Evolutionary conservation across 1,140 invertebrate genomes (phyloP), one percentile per base, ranked within the genome.

Genomic region (Achatina immaculata): DNA sequence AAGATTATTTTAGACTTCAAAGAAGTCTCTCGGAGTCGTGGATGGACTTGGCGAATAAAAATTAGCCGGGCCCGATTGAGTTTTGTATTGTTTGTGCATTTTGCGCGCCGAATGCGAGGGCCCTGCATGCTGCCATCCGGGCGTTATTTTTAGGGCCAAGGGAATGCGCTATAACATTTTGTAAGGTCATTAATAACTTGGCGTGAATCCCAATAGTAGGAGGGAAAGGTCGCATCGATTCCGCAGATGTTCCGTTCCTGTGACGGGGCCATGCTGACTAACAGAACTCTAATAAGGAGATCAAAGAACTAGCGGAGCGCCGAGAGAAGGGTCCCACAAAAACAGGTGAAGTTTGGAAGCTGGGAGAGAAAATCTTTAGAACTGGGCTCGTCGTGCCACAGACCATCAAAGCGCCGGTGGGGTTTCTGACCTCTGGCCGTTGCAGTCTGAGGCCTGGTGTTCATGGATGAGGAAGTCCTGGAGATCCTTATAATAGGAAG

Each of bases 1-100:
- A 62, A 62, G 58, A 62, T 62, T 62, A 62, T 62, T 62, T 62
- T 4, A 62, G 28, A 62, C n/a, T 9, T 62, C 28, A 28, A 62
- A 62, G 28, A 9, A 31, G 28, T 4, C 11, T 31, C 31, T 31
- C 28, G 2, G 28, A 31, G 28, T 31, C 28, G 28, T 21, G 58
- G n/a, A 34, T 28, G 21, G n/a, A 28, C 28, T 31, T 28, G n/a
- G 21, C 58, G 28, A 62, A 62, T 62, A n/a, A 62, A 34, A 62
- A 62, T 62, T 62, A 62, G 58, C 58, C n/a, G 3, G 28, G 58
- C 51, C n/a, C 1, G 58, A 62, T 31, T 6, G 58, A 62, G 28
- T 31, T 16, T 62, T 28, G 58, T 16, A 62, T 62, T 62, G 58
- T 62, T 62, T 62, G 58, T 3, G n/a, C 58, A 9, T 28, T 62